Conservation (phyloP, 2,888 invertebrate species). For the Hypomecis atomaria region DNA sequence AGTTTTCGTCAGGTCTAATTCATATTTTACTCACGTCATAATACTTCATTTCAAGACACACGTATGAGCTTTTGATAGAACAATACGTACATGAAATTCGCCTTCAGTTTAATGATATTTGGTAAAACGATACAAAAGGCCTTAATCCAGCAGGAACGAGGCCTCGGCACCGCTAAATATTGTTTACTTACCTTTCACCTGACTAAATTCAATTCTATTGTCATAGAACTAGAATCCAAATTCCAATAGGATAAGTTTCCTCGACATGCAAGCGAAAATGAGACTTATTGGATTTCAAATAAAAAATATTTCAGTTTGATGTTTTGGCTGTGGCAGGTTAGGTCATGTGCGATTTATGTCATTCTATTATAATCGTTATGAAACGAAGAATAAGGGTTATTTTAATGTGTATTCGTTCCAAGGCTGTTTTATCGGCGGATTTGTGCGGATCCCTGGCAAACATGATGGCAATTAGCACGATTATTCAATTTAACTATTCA, state of each 20-base stretch:
- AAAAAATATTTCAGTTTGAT: background rate
- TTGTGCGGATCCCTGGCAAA: conserved; percentile 26
- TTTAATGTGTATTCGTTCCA: conserved; percentile 12
- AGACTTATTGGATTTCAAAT: background rate
- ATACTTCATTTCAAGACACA: no score
- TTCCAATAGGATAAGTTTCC: background rate
- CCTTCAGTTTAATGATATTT: conserved; percentile 35
- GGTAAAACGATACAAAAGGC: conserved; percentile 37
- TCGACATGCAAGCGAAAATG: background rate
- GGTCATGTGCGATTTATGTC: conserved; percentile 17
- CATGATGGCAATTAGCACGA: conserved; percentile 24
- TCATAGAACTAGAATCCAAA: background rate
- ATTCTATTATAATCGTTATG: conserved; percentile 11
- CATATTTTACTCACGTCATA: no score
- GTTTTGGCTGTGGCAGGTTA: conserved; percentile 2
- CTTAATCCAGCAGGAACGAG: conserved; percentile 32
- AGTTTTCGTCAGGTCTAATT: no score
- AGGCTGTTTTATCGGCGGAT: conserved; percentile 25
- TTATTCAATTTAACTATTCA: conserved; percentile 18
- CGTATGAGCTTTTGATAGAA: conserved; percentile 14
- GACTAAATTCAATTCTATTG: conserved; percentile 2
- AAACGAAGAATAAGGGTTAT: background rate
- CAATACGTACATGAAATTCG: conserved; percentile 20
- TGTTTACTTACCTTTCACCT: conserved; percentile 25
- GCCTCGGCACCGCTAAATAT: conserved; percentile 27